Conservation (phyloP, 2,888 invertebrate species). For the Neelides folsomi region DNA sequence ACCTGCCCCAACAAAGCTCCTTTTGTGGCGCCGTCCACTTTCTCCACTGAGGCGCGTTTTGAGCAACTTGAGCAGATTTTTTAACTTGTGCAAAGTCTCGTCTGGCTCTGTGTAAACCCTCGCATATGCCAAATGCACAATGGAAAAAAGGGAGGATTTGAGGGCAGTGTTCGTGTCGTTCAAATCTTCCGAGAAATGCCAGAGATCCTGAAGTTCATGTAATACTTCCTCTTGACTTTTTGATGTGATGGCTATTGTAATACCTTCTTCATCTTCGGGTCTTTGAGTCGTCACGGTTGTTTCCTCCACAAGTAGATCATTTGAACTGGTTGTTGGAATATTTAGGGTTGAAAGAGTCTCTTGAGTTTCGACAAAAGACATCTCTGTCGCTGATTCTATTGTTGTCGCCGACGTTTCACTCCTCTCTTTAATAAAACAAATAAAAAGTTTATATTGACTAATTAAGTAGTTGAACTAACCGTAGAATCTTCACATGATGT, state of each 20-base stretch:
- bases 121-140: constrained; percentile 27
- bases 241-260: constrained; percentile 10
- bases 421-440: too few species aligned
- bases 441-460: too few species aligned
- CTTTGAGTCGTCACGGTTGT: constrained; percentile 9
- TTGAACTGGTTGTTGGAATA: background rate
- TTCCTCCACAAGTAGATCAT: background rate
- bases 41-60: constrained; percentile 10
- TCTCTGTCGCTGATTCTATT: too few species aligned
- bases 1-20: too few species aligned
- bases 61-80: constrained; percentile 19
- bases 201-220: constrained; percentile 22
- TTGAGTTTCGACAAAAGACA: too few species aligned
- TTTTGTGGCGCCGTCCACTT: too few species aligned
- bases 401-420: too few species aligned
- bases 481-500: too few species aligned
- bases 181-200: constrained; percentile 22
- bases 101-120: constrained; percentile 19
- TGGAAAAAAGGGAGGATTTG: constrained; percentile 20
- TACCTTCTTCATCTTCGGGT: constrained; percentile 10
- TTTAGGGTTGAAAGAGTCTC: background rate
- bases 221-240: constrained; percentile 20
- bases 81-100: constrained; percentile 17
- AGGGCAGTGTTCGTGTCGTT: constrained; percentile 11
- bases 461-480: too few species aligned